Base-by-base conservation (phyloP, 1,140 invertebrate species). In the Euwallacea similis region DNA sequence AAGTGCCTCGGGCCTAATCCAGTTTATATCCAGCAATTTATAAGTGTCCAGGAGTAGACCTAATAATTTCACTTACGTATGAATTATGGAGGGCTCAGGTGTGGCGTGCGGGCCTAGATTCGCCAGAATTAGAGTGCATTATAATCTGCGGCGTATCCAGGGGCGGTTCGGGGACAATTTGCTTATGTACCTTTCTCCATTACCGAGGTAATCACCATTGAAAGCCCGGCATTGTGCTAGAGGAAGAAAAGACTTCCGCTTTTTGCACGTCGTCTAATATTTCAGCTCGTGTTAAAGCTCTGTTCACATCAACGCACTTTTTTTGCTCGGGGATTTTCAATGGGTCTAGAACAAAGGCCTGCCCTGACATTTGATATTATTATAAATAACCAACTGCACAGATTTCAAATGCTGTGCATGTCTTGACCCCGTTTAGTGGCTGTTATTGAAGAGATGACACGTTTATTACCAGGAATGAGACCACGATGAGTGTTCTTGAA, bases 31-130 rank as follows among this genome's bases (percentile, higher is more conserved):
- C 53, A 8, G 54, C 50, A 66, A 66, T 66, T 66, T 66, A 66
- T 66, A 66, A 66, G 54, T 46, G 54, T 66, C 64, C 64, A 66
- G 54, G 53, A 66, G 64, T 66, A 66, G 64, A 66, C 64, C 64
- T 66, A 66, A 66, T 66, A 66, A 66, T 66, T 66, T 66, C 64
- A 58, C 64, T 66, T 58, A 66, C 50, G 53, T 42, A 58, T 58
- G 64, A 66, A 58, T 54, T 66, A 66, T 58, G 42, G 42, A 15
- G 64, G 64, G 15, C 64, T 66, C 64, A 66, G 64, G 64, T 66
- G 64, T 43, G 46, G 41, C 53, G 42, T 66, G 53, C 42, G 13
- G 15, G 33, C 44, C 41, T 65, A 41, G 46, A 47, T 54, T 47
- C 13, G 43, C 60, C 60, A 41, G 42, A 46, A 42, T 65, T 65